Evolutionary conservation across 1,140 invertebrate genomes (phyloP).

Genomic region (Drosophila cardini): DNA sequence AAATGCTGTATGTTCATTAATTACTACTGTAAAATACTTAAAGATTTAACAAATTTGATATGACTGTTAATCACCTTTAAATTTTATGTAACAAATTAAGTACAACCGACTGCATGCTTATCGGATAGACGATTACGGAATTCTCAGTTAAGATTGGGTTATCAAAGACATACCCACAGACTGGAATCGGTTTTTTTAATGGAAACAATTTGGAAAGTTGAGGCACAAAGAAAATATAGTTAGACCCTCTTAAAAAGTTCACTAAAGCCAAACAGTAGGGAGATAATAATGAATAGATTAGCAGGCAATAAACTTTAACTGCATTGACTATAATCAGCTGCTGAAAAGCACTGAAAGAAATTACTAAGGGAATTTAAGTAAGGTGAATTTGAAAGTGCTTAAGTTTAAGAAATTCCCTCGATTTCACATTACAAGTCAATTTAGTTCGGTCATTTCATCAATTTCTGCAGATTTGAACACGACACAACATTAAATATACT

Average conservation of each 20-base stretch:
- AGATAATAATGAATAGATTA: neutral
- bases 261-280: neutral
- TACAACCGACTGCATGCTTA: neutral
- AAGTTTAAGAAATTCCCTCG: too few relatives aligned
- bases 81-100: slow-evolving; percentile 3
- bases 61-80: neutral
- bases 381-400: too few relatives aligned
- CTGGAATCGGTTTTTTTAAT: neutral
- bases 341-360: neutral
- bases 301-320: neutral
- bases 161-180: slow-evolving; percentile 1
- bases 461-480: too few relatives aligned
- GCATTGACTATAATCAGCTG: neutral
- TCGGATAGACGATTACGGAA: neutral
- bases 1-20: slow-evolving; percentile 11
- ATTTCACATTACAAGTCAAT: too few relatives aligned
- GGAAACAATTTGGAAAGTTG: neutral
- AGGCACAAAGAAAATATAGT: slow-evolving; percentile 19
- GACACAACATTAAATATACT: too few relatives aligned
- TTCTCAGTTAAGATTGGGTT: slow-evolving; percentile 20
- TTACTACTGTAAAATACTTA: neutral
- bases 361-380: too few relatives aligned
- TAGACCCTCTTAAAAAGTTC: neutral
- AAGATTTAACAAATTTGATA: neutral
- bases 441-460: too few relatives aligned